phyloP scores from a whole-genome alignment of 2,113 vertebrate genomes.

The Stegastes partitus region DNA sequence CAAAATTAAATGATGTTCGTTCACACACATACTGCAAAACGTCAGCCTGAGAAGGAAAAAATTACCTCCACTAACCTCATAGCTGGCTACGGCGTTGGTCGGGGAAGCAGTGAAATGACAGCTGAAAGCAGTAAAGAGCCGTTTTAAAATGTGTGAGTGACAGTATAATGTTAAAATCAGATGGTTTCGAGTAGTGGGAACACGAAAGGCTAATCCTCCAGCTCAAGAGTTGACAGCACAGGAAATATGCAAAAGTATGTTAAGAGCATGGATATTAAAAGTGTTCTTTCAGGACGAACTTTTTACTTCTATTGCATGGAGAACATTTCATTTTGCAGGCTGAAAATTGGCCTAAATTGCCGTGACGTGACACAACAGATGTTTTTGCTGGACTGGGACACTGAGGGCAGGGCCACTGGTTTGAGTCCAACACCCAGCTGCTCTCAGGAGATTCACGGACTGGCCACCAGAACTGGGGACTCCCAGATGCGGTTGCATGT shows the following conservation, averaged over 20 bases:
- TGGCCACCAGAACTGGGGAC: background rate
- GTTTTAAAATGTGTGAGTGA: background rate
- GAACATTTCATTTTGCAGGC: background rate
- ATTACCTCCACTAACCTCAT: no score
- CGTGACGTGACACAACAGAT: conserved; percentile 22
- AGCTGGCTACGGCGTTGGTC: background rate
- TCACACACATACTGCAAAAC: no score
- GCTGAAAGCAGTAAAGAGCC: conserved; percentile 26
- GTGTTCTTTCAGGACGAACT: conserved; percentile 19
- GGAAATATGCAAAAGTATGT: conserved; percentile 25
- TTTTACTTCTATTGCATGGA: background rate
- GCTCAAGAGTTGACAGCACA: conserved; percentile 9
- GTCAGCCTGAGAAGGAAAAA: no score
- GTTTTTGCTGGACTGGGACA: conserved; percentile 41
- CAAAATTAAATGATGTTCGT: no score
- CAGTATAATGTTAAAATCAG: conserved; percentile 41
- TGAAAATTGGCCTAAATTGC: conserved; percentile 5
- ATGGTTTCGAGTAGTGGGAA: conserved; percentile 13
- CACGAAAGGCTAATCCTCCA: background rate
- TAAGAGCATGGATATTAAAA: conserved; percentile 13
- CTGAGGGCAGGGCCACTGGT: conserved; percentile 15
- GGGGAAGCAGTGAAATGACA: conserved; percentile 36
- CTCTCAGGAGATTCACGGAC: background rate
- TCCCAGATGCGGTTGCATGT: conserved; percentile 9
- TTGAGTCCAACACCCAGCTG: conserved; percentile 31